Evolutionary conservation across 1,140 invertebrate genomes (phyloP).

Genomic region (Heliothis virescens): DNA sequence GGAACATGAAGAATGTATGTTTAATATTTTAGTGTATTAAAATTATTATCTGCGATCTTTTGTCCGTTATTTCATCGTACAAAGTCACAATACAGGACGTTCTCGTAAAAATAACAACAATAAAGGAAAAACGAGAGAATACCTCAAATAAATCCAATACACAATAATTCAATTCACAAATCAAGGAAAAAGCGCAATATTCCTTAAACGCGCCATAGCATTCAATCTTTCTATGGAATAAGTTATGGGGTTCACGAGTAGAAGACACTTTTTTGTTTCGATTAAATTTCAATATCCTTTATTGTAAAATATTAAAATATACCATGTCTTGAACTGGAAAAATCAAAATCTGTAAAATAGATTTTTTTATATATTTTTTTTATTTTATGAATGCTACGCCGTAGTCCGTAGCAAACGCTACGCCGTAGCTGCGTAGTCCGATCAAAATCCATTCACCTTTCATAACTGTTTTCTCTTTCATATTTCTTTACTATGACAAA

Average conservation of each 20-base stretch:
- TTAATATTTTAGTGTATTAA: not conserved
- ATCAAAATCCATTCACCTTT: too few species aligned
- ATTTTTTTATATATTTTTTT: too few species aligned
- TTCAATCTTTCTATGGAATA: constrained; percentile 54
- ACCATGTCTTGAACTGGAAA: too few species aligned
- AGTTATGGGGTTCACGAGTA: constrained; percentile 20
- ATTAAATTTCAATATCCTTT: not conserved
- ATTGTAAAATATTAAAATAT: too few species aligned
- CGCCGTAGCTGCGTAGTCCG: too few species aligned
- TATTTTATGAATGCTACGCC: not conserved
- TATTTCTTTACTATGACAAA: too few species aligned
- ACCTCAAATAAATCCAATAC: constrained; percentile 56
- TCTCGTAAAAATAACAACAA: constrained; percentile 48
- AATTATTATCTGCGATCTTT: not conserved
- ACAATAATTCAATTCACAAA: constrained; percentile 69
- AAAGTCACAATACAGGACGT: constrained; percentile 23
- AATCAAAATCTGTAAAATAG: too few species aligned
- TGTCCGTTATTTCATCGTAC: not conserved
- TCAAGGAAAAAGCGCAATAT: constrained; percentile 65
- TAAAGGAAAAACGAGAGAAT: constrained; percentile 60
- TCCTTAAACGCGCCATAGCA: constrained; percentile 46
- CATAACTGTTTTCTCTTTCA: too few species aligned
- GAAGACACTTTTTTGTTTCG: not conserved
- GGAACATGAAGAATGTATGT: too few species aligned
- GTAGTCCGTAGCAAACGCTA: constrained; percentile 13